These are phyloP conservation scores for Plusia festucae DNA, from an alignment of 2,888 invertebrate genomes.

Conservation along the genomic window DNA sequence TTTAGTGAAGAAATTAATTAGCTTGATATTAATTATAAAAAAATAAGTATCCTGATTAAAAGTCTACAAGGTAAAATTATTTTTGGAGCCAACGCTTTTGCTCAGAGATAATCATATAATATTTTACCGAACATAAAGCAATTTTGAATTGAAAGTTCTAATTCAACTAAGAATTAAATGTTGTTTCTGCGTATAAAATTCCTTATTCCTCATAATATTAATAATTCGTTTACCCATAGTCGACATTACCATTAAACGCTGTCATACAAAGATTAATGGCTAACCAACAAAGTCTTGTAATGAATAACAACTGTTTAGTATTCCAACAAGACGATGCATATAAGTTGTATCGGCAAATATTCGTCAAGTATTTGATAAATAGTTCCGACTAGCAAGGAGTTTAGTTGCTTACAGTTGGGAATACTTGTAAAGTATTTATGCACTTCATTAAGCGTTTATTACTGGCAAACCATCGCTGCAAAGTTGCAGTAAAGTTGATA, in stretches of 20 bases:
- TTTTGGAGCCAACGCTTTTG: too few relatives aligned
- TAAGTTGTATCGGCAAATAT: neutral
- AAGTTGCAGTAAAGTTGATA: neutral
- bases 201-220: neutral
- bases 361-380: slow-evolving; percentile 5
- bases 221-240: neutral
- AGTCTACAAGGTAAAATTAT: too few relatives aligned
- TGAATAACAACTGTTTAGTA: neutral
- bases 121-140: too few relatives aligned
- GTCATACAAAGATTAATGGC: slow-evolving; percentile 1
- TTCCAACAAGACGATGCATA: neutral
- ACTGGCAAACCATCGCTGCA: neutral
- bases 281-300: neutral
- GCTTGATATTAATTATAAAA: too few relatives aligned
- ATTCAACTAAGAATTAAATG: neutral
- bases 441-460: neutral
- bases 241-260: slow-evolving; percentile 6
- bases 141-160: too few relatives aligned
- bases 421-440: neutral
- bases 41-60: too few relatives aligned
- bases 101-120: too few relatives aligned
- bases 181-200: neutral
- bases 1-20: too few relatives aligned
- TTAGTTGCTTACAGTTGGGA: neutral
- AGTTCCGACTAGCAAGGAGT: slow-evolving; percentile 3